Evolutionary conservation across 1,140 invertebrate species (phyloP).

Genomic region (Mactra quadrangularis): DNA sequence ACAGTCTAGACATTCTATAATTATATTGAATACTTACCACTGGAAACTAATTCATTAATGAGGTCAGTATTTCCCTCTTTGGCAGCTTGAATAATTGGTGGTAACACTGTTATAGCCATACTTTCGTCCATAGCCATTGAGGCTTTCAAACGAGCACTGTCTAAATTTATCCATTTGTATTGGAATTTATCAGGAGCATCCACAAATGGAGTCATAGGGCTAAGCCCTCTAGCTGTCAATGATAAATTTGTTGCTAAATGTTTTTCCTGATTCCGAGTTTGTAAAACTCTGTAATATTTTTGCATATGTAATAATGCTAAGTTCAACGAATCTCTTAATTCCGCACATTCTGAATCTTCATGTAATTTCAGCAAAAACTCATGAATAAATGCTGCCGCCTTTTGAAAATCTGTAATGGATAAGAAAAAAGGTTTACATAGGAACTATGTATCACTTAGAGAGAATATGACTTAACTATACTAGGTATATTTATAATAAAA

Average conservation of each 20-base stretch:
- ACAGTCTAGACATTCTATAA: too few species aligned
- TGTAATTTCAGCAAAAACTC: slow-evolving; percentile 83
- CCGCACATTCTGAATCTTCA: slow-evolving; percentile 83
- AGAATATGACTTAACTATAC: too few species aligned
- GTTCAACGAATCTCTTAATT: slow-evolving; percentile 82
- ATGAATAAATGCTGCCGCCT: slow-evolving; percentile 83
- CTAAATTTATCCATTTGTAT: slow-evolving; percentile 83
- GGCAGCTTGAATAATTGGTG: slow-evolving; percentile 79
- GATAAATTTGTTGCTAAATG: slow-evolving; percentile 74
- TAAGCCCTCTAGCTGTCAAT: slow-evolving; percentile 79
- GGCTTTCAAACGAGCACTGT: slow-evolving; percentile 74
- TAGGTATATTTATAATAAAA: too few species aligned
- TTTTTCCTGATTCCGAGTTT: slow-evolving; percentile 75
- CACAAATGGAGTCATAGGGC: slow-evolving; percentile 83
- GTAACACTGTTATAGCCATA: slow-evolving; percentile 76
- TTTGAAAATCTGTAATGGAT: slow-evolving; percentile 84
- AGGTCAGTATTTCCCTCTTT: slow-evolving; percentile 78
- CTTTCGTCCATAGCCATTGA: slow-evolving; percentile 76
- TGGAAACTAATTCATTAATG: slow-evolving; percentile 73
- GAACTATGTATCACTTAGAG: too few species aligned
- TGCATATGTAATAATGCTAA: slow-evolving; percentile 83
- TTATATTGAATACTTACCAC: too few species aligned
- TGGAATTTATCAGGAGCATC: slow-evolving; percentile 83
- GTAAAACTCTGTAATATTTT: slow-evolving; percentile 81
- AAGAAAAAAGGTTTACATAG: slow-evolving; percentile 60